Conservation (phyloP, 2,797 vertebrate species). For the Thripadectes ignobilis region DNA sequence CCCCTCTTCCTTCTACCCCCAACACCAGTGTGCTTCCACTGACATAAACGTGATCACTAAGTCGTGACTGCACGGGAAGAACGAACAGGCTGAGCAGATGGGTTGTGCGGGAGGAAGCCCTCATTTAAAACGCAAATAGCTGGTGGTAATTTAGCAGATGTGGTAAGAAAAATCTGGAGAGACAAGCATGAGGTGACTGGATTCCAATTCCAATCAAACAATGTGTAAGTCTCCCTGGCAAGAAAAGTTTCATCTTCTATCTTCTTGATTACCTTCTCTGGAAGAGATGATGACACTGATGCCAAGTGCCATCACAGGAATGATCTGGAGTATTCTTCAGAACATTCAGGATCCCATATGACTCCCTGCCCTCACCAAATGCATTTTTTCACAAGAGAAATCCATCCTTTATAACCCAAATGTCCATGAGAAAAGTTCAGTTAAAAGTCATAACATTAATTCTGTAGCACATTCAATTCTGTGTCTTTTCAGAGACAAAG, state of each 20-base stretch:
- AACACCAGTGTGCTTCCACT: background rate
- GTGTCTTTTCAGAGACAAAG: background rate
- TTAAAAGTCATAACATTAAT: background rate
- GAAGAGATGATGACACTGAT: background rate
- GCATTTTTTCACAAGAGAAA: background rate
- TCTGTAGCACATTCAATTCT: background rate
- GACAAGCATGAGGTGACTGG: background rate
- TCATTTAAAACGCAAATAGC: conserved; percentile 66
- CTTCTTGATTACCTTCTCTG: conserved; percentile 10
- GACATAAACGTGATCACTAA: background rate
- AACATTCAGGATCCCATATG: background rate
- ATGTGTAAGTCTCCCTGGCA: background rate
- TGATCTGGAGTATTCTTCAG: background rate
- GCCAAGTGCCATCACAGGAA: background rate
- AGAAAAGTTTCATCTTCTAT: background rate
- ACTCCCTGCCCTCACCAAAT: background rate
- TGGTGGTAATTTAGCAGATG: conserved; percentile 64
- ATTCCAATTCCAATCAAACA: conserved; percentile 24
- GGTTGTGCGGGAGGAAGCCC: conserved; percentile 56
- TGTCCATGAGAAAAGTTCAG: background rate
- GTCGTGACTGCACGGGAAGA: conserved; percentile 71
- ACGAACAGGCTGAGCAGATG: conserved; percentile 75
- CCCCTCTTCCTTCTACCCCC: background rate
- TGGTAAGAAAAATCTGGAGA: conserved; percentile 37
- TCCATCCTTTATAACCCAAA: background rate